Conservation (phyloP, 2,797 vertebrate species). For the Manis pentadactyla region DNA sequence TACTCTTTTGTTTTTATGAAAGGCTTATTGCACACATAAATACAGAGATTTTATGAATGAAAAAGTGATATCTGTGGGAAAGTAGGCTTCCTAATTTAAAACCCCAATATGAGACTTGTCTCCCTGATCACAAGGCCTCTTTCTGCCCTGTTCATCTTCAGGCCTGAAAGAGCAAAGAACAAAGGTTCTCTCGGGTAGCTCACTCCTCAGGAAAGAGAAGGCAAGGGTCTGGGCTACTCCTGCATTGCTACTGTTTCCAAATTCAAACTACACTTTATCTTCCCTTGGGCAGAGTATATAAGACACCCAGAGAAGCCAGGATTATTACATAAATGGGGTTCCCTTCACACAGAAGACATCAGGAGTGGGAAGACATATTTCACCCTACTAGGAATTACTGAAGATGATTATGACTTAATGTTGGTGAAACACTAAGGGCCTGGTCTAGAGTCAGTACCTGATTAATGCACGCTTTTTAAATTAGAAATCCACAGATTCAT, state of each 20-base stretch:
- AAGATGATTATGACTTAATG: not conserved
- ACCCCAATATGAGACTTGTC: not conserved
- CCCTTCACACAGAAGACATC: not conserved
- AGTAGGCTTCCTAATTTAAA: conserved; percentile 26
- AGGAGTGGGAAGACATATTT: not conserved
- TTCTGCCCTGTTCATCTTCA: not conserved
- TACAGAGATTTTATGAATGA: not conserved
- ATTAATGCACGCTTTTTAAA: conserved; percentile 55
- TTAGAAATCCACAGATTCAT: not conserved
- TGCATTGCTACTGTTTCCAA: not conserved
- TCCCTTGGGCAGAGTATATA: not conserved
- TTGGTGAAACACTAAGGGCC: not conserved
- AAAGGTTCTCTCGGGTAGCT: not conserved
- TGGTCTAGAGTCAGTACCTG: not conserved
- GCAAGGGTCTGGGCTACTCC: not conserved
- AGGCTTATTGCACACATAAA: not conserved
- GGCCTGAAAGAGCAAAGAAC: not conserved
- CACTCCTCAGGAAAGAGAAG: not conserved
- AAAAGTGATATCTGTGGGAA: not conserved
- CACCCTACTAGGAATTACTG: not conserved
- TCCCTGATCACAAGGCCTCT: not conserved
- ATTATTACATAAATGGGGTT: not conserved
- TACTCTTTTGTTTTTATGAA: conserved; percentile 14
- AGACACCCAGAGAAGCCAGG: not conserved
- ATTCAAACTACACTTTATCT: not conserved